Percentiles rank a stretch among this genome's conserved stretches.
Conservation (phyloP, 2,888 invertebrate genomes). For the Scelioninae gen. 2 region DNA sequence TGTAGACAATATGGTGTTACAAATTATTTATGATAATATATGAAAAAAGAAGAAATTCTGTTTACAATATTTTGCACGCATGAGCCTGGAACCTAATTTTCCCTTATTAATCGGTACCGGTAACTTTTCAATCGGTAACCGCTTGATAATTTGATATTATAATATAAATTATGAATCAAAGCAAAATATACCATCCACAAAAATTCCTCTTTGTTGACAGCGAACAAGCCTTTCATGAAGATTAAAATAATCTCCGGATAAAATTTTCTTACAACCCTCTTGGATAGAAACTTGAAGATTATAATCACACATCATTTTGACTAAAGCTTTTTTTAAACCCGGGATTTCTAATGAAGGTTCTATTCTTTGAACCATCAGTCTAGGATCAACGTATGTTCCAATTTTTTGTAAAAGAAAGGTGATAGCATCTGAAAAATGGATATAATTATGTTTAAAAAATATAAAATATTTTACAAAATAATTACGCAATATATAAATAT, state of each 20-base stretch:
- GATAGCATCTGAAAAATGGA: conserved; percentile 78
- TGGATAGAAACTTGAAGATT: conserved; percentile 94
- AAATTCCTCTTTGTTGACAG: conserved; percentile 87
- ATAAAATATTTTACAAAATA: conserved; percentile 2
- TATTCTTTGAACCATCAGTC: conserved; percentile 90
- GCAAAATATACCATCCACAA: conserved; percentile 77
- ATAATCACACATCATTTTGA: conserved; percentile 97
- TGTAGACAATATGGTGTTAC: too few relatives aligned
- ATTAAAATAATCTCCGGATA: conserved; percentile 93
- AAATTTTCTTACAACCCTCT: conserved; percentile 92
- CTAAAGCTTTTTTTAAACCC: conserved; percentile 91
- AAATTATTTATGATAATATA: too few relatives aligned
- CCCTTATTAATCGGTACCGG: too few relatives aligned
- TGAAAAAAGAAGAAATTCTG: too few relatives aligned
- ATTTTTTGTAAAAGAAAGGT: conserved; percentile 84
- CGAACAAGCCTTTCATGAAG: conserved; percentile 88
- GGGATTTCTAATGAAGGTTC: conserved; percentile 90
- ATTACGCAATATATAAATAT: conserved; percentile 25
- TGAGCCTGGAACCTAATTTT: too few relatives aligned
- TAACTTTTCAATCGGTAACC: too few relatives aligned
- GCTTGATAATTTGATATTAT: not conserved
- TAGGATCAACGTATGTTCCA: conserved; percentile 92
- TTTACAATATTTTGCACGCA: too few relatives aligned
- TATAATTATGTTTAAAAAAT: conserved; percentile 4
- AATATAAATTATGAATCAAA: not conserved